These are phyloP conservation scores for Linurgus olivaceus DNA, from an alignment of 2,797 vertebrate genomes.

Conservation along the genomic window DNA sequence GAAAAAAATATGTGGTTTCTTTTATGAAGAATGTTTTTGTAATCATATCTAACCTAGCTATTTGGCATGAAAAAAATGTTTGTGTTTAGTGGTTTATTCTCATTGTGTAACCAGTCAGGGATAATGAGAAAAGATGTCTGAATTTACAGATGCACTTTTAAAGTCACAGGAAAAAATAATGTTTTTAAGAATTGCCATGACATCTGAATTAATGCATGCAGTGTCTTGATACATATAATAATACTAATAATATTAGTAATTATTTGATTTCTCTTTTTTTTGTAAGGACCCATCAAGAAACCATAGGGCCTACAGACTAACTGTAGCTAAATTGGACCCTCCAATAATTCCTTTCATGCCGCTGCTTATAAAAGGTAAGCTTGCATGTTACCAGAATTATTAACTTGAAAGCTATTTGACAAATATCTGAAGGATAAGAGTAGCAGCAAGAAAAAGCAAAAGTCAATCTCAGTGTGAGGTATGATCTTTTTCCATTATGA, in stretches of 20 bases:
- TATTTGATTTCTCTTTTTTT: slow-evolving; percentile 9
- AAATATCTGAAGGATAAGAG: slow-evolving; percentile 50
- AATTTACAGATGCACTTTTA: neutral
- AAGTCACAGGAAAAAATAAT: neutral
- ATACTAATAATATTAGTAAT: neutral
- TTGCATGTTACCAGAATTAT: slow-evolving; percentile 5
- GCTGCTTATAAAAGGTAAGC: slow-evolving; percentile 95
- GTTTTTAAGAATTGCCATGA: neutral
- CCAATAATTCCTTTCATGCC: slow-evolving; percentile 99
- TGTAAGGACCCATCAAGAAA: slow-evolving; percentile 97
- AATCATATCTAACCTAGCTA: neutral
- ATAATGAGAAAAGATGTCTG: neutral
- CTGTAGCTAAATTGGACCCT: slow-evolving; percentile 90
- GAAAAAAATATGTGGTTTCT: neutral
- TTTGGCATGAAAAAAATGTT: slow-evolving; percentile 5
- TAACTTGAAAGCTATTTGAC: slow-evolving; percentile 50
- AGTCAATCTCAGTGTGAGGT: neutral
- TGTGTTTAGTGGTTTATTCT: neutral
- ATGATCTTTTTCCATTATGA: slow-evolving; percentile 8
- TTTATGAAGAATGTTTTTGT: neutral
- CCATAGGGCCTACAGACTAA: slow-evolving; percentile 92
- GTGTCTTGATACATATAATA: neutral
- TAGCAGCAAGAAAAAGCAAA: slow-evolving; percentile 38
- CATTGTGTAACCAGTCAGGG: neutral
- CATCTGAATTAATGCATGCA: neutral